phyloP scores from a whole-genome alignment of 2,888 invertebrate species.

The Chaetoderma sp. region DNA sequence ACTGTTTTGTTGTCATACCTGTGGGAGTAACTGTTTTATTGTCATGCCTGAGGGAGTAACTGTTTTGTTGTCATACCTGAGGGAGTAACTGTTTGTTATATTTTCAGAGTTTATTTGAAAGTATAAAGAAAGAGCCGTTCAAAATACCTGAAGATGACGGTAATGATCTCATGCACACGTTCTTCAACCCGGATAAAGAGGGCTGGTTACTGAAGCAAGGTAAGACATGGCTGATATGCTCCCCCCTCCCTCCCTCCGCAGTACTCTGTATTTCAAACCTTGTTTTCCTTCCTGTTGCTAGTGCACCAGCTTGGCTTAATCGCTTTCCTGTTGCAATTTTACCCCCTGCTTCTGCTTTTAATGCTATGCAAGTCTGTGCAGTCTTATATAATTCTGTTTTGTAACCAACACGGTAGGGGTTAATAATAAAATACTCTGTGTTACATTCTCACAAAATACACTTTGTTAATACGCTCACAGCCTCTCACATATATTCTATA shows the following conservation, averaged over 20 bases:
- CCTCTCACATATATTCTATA: too few species aligned
- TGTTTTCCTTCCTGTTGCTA: not conserved
- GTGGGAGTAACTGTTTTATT: too few species aligned
- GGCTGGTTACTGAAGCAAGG: constrained; percentile 99
- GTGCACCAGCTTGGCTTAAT: not conserved
- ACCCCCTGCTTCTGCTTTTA: not conserved
- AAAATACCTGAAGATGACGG: constrained; percentile 99
- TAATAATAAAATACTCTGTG: too few species aligned
- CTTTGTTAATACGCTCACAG: too few species aligned
- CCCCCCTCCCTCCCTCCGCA: not conserved
- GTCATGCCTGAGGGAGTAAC: too few species aligned
- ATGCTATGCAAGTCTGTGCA: too few species aligned
- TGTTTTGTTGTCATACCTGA: too few species aligned
- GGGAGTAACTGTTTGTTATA: too few species aligned
- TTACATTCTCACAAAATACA: too few species aligned
- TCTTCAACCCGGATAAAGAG: constrained; percentile 99
- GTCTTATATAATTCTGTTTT: too few species aligned
- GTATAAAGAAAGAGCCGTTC: constrained; percentile 98
- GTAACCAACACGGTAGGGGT: too few species aligned
- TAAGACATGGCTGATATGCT: constrained; percentile 55
- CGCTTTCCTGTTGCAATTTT: not conserved
- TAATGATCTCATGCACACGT: constrained; percentile 98
- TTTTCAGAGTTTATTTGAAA: constrained; percentile 90
- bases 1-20: too few species aligned
- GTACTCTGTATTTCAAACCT: not conserved